Percentiles rank a stretch among this genome's conserved stretches.
Evolutionary conservation across 2,888 invertebrate genomes (phyloP).

Genomic region (Pseudeuparius sepicola): DNA sequence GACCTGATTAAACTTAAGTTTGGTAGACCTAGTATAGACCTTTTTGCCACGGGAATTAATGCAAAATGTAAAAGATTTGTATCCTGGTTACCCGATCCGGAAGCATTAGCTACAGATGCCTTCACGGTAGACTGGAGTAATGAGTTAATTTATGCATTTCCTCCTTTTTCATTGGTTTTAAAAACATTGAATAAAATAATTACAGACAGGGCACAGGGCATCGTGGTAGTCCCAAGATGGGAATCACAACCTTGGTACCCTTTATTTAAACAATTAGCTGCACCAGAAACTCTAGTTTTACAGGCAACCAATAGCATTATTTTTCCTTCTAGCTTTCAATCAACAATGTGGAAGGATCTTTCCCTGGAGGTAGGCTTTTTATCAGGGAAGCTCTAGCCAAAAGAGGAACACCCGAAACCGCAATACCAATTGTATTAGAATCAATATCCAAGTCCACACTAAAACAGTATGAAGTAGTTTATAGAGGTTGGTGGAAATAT

Average conservation of each 20-base stretch:
- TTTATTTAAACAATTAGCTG: neutral
- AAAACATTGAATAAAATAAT: no score
- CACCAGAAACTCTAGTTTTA: constrained; percentile 19
- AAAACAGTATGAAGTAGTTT: constrained; percentile 25
- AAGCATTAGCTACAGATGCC: neutral
- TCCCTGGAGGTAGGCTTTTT: constrained; percentile 24
- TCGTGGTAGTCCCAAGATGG: constrained; percentile 3
- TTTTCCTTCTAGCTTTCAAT: constrained; percentile 21
- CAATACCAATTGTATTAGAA: constrained; percentile 17
- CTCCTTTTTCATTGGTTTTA: no score
- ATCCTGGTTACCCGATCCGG: no score
- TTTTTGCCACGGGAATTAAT: constrained; percentile 3
- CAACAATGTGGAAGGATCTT: constrained; percentile 22
- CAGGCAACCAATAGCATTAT: constrained; percentile 22
- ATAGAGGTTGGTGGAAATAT: no score
- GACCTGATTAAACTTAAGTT: neutral
- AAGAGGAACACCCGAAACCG: constrained; percentile 11
- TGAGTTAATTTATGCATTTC: neutral
- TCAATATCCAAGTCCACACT: constrained; percentile 21
- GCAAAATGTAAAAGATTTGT: no score
- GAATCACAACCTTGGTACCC: neutral
- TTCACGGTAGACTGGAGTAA: neutral
- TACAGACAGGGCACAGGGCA: constrained; percentile 4
- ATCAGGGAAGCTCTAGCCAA: constrained; percentile 17
- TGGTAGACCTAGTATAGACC: constrained; percentile 5